A percentile compares a stretch with the other conserved stretches of the same genome.
These are phyloP conservation scores for Rhinichthys klamathensis DNA, from an alignment of 2,113 vertebrate species.

Conservation along the genomic window DNA sequence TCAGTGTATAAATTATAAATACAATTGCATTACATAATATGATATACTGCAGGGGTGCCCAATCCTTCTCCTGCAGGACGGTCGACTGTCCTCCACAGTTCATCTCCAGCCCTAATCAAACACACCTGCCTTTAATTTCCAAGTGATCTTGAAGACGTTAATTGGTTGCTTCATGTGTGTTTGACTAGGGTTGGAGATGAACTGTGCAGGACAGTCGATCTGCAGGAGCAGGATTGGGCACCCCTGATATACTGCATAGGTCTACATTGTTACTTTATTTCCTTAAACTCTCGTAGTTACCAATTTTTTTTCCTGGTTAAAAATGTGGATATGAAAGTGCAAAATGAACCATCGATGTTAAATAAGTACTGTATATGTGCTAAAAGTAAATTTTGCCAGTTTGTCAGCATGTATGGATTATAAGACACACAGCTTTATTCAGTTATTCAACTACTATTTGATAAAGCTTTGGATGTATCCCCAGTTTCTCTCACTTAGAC, in stretches of 20 bases:
- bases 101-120: no score
- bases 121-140: no score
- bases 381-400: background rate
- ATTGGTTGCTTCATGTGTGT: no score
- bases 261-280: background rate
- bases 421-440: background rate
- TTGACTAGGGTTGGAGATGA: no score
- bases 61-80: no score
- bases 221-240: no score
- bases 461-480: background rate
- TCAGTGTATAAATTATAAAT: background rate
- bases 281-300: background rate
- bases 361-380: background rate
- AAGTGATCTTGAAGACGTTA: no score
- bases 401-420: background rate
- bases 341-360: background rate
- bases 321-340: background rate
- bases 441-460: background rate
- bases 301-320: background rate
- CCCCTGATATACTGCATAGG: background rate
- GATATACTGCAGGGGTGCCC: no score
- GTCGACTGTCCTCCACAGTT: no score
- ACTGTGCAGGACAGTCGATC: no score
- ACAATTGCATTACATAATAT: background rate
- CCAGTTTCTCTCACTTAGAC: background rate